phyloP scores from a whole-genome alignment of 2,888 invertebrate species.

The Ephialtes manifestator region DNA sequence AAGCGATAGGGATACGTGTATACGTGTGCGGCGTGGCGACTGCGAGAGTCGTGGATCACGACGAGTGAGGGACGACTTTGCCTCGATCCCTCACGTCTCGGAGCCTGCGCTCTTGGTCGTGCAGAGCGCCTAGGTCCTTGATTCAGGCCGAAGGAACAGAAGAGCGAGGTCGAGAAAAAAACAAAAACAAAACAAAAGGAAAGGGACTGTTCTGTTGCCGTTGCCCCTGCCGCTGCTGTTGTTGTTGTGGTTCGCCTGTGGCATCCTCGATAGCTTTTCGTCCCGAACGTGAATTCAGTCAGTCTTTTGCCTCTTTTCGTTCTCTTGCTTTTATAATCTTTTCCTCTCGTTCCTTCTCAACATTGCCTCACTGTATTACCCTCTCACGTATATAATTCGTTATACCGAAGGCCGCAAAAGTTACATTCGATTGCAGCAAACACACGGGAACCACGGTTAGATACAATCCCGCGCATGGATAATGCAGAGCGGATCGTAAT shows the following conservation, averaged over 20 bases:
- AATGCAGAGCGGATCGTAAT: constrained; percentile 33
- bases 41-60: constrained; percentile 59
- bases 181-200: constrained; percentile 56
- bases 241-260: background rate
- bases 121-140: constrained; percentile 44
- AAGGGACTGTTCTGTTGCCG: constrained; percentile 31
- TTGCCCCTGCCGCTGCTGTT: constrained; percentile 11
- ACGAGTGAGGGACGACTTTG: constrained; percentile 72
- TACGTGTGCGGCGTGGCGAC: constrained; percentile 10
- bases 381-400: background rate
- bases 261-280: constrained; percentile 23
- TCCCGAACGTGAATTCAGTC: constrained; percentile 22
- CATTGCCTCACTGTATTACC: background rate
- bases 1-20: constrained; percentile 62
- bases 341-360: background rate
- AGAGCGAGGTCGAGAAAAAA: constrained; percentile 40
- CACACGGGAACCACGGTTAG: constrained; percentile 18
- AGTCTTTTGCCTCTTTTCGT: constrained; percentile 5
- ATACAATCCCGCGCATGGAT: constrained; percentile 1
- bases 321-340: background rate
- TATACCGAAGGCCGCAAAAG: constrained; percentile 26
- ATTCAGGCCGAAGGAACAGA: constrained; percentile 57
- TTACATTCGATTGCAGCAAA: constrained; percentile 20
- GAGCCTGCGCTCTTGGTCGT: constrained; percentile 36
- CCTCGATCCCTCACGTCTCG: constrained; percentile 31